Evolutionary conservation across 2,888 invertebrate species (phyloP).

Genomic region (Hyles lineata): DNA sequence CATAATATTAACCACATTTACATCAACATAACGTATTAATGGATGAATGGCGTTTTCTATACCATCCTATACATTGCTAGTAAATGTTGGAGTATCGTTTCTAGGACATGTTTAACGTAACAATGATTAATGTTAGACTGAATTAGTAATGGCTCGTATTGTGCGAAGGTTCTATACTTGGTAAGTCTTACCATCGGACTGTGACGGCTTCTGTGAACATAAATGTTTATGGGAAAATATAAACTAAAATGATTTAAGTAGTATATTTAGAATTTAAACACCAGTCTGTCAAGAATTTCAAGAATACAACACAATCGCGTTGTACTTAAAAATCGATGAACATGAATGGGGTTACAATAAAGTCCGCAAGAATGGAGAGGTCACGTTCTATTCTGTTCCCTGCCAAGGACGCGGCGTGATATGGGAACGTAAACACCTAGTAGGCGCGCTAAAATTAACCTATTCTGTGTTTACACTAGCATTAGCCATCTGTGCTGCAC

Average conservation of each 20-base stretch:
- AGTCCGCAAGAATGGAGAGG: conserved; percentile 17
- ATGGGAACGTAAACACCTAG: conserved; percentile 22
- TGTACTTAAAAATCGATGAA: neutral
- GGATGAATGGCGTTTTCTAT: conserved; percentile 14
- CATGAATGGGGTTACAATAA: conserved; percentile 20
- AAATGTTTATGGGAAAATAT: neutral
- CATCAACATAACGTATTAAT: conserved; percentile 8
- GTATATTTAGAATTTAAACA: too few species aligned
- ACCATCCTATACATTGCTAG: neutral
- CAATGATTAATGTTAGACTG: conserved; percentile 11
- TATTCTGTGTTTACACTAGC: conserved; percentile 8
- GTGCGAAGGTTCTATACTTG: neutral
- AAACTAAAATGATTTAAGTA: too few species aligned
- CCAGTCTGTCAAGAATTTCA: too few species aligned
- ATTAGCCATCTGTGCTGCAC: conserved; percentile 16
- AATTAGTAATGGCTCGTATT: conserved; percentile 7
- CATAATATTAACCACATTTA: conserved; percentile 15
- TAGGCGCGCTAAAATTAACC: conserved; percentile 24
- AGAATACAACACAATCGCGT: neutral
- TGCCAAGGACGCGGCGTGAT: conserved; percentile 20
- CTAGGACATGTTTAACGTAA: conserved; percentile 7
- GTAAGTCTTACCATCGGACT: neutral
- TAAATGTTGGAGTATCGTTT: conserved; percentile 20
- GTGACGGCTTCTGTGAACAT: neutral
- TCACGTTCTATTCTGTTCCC: conserved; percentile 16